phyloP scores from a whole-genome alignment of 64 coral and sea anemone genomes.

The Platygyra sinensis region DNA sequence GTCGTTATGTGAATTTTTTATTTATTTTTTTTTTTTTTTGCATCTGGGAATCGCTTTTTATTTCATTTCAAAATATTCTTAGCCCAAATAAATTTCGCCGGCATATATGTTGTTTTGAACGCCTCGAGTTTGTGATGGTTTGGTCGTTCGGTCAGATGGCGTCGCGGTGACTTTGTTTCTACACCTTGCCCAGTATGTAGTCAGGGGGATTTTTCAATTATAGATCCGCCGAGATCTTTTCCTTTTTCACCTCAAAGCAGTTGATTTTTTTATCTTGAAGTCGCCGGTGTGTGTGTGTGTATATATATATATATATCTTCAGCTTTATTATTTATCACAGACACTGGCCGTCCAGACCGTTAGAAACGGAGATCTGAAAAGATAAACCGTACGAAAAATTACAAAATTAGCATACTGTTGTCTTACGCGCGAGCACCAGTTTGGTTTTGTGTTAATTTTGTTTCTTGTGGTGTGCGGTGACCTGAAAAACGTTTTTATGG shows the following conservation, averaged over 20 bases:
- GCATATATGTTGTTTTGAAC: neutral
- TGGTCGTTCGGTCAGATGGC: neutral
- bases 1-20: neutral
- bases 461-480: neutral
- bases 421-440: neutral
- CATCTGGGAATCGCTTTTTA: neutral
- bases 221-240: constrained; percentile 9
- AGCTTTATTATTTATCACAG: neutral
- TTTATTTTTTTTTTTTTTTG: too few relatives aligned
- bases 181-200: constrained; percentile 18
- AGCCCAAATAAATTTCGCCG: neutral
- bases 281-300: neutral
- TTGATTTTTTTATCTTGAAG: neutral
- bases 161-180: neutral
- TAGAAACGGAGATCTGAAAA: neutral
- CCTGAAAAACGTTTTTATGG: neutral
- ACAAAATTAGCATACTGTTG: constrained; percentile 11
- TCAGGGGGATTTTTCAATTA: neutral
- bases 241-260: neutral
- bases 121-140: constrained; percentile 5
- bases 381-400: neutral
- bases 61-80: neutral
- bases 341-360: neutral
- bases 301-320: neutral
- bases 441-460: neutral